Evolutionary conservation across 2,797 vertebrate species (phyloP), one percentile per base, ranked within the genome.

Genomic region (Antrozous pallidus): DNA sequence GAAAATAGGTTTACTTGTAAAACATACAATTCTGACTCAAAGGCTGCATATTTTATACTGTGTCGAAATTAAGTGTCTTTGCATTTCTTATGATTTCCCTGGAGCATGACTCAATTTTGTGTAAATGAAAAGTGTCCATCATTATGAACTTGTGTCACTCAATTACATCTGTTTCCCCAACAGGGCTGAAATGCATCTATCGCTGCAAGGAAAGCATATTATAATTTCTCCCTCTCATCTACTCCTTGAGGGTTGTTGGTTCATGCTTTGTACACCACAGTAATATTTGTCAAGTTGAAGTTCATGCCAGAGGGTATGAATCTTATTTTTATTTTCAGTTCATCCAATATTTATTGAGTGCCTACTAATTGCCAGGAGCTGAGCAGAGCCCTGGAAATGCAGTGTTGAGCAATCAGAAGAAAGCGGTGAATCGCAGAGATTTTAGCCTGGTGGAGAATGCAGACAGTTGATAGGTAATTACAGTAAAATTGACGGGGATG

Each of bases 271-370:
- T 56, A 40, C 10, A 38, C 82, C 65, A 89, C 40, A 14, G 31
- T 73, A 36, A 33, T 77, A 67, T 92, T 87, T 93, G 28, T 79
- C 65, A 16, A 85, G 36, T 63, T 85, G 70, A 71, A 91, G 92
- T 80, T 83, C 75, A 33, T 63, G 38, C 71, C 61, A 73, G 69
- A 51, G 49, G 58, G 84, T 73, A 49, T 54, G n/a, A 92, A 73
- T 94, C 33, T 85, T 94, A 56, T 61, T 93, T 94, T 96, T 94
- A 54, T 93, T 78, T 85, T 74, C 71, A 63, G 84, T 81, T 94
- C 73, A 94, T 89, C 28, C 65, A 69, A 51, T 78, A 94, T 95
- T 91, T 86, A 70, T 74, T 47, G 61, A 75, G 42, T 82, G 56
- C 73, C 79, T 89, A 70, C 49, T 94, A 84, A 91, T 93, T 92